Percentiles rank a stretch among this genome's conserved stretches.
phyloP scores from a whole-genome alignment of 2,888 invertebrate species.

The Pecten maximus region DNA sequence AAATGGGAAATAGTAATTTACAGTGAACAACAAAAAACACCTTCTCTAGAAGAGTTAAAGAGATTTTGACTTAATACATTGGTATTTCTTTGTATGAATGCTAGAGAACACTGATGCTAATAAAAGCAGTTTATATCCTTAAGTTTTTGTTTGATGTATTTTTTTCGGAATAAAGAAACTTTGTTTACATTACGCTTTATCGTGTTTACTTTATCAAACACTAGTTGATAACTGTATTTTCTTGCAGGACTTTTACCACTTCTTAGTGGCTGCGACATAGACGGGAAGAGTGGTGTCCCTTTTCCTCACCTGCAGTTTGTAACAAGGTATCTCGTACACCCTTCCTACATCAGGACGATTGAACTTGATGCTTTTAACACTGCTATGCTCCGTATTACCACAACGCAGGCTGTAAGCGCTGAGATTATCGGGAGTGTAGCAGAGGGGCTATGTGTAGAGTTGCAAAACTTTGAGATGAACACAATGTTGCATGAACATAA shows the following conservation, averaged over 20 bases:
- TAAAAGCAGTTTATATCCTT: too few relatives aligned
- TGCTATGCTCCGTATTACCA: not conserved
- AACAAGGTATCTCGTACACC: not conserved
- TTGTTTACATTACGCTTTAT: not conserved
- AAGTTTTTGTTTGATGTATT: too few relatives aligned
- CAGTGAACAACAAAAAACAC: too few relatives aligned
- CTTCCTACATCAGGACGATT: not conserved
- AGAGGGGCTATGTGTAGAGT: not conserved
- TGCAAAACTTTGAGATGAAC: not conserved
- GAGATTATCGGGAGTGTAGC: not conserved
- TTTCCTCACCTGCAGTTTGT: not conserved
- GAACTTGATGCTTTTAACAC: not conserved
- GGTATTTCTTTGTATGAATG: too few relatives aligned
- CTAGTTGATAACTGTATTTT: not conserved
- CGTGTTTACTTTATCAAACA: not conserved
- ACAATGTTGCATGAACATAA: not conserved
- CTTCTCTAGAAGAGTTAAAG: too few relatives aligned
- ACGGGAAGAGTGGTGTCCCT: not conserved
- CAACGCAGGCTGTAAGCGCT: not conserved
- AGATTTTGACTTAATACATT: too few relatives aligned
- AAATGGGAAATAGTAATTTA: too few relatives aligned
- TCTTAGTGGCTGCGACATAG: conserved; percentile 5
- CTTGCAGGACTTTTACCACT: not conserved
- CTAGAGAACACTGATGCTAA: too few relatives aligned
- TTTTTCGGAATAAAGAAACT: not conserved